Evolutionary conservation across 2,797 vertebrate genomes (phyloP), one percentile per base, ranked within the genome.

Genomic region (Neosalanx taihuensis): DNA sequence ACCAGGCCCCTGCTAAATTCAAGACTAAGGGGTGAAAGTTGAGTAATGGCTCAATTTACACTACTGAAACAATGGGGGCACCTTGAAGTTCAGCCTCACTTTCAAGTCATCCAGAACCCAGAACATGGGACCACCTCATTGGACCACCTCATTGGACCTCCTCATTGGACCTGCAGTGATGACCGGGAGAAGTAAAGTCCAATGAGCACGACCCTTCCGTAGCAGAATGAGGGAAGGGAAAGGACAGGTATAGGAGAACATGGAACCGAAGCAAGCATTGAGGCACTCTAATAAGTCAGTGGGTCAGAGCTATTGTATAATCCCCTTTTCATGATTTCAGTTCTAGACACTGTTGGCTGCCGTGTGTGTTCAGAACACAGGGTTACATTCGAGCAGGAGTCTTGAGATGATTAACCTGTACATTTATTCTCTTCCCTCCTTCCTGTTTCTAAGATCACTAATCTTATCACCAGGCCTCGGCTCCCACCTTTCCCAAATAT

Each of bases 401-500:
- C 75, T 56, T 73, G 62, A 67, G 71, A 77, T 73, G 56, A 77
- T 73, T 77, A 73, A 77, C 75, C 69, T 60, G 67, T 57, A 58
- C 49, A 71, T 77, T 72, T 76, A 26, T 79, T 78, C 77, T 76
- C 72, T 51, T 65, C 78, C 77, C 71, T 29, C 63, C 57, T 76
- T 77, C 79, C 82, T 81, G 80, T 79, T 79, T 80, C 84, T 53
- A 76, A 76, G 77, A 72, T 77, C 63, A 74, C 82, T 81, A 82
- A 83, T 85, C 84, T 89, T 81, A 87, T 88, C 86, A 61, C 75
- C 81, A 74, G 81, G 78, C 82, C 83, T 85, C 64, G 76, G 80
- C 80, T 72, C 75, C 68, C 75, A 13, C 84, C 83, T 74, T 83
- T 71, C 76, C 84, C 85, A 87, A 86, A 89, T 87, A 87, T 90